Evolutionary conservation across 1,140 invertebrate species (phyloP), one percentile per base, ranked within the genome.

Genomic region (Mizuhopecten yessoensis): DNA sequence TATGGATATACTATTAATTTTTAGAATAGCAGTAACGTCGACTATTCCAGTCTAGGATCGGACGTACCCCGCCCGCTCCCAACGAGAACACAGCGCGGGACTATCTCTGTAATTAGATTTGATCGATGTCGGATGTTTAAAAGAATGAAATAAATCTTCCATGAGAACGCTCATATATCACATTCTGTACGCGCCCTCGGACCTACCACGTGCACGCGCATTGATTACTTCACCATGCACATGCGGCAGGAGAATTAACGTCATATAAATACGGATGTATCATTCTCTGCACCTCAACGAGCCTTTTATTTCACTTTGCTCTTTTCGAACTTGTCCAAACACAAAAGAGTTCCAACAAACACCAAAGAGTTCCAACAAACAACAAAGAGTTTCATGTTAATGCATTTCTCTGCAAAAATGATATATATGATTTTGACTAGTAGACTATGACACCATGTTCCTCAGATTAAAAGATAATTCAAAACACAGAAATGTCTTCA

Each of bases 181-280:
- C n/a, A 1, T 29, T 9, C 23, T 75, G 57, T n/a, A 75, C 57
- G 57, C n/a, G 57, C 57, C 57, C 57, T 29, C 57, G n/a, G 57
- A 75, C 57, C 57, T 29, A 75, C 57, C 57, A 75, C 57, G n/a
- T 75, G n/a, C 57, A 75, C 23, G 57, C 1, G n/a, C 57, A 29
- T 75, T 75, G 57, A 75, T 75, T 75, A n/a, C 57, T 75, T n/a
- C n/a, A 75, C 57, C 57, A 75, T 17, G 57, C 57, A 75, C 57
- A 29, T n/a, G n/a, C n/a, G 23, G n/a, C 1, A 29, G 57, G 29
- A 75, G 2, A 75, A n/a, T 75, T 29, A 75, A 3, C 57, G n/a
- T 75, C n/a, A 75, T 75, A n/a, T 75, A n/a, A 75, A 75, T 75
- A n/a, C 57, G 1, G n/a, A 75, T 75, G n/a, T n/a, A 75, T 75